Evolutionary conservation across 2,113 vertebrate species (phyloP), one percentile per base, ranked within the genome.

Genomic region (Chaetura pelagica): DNA sequence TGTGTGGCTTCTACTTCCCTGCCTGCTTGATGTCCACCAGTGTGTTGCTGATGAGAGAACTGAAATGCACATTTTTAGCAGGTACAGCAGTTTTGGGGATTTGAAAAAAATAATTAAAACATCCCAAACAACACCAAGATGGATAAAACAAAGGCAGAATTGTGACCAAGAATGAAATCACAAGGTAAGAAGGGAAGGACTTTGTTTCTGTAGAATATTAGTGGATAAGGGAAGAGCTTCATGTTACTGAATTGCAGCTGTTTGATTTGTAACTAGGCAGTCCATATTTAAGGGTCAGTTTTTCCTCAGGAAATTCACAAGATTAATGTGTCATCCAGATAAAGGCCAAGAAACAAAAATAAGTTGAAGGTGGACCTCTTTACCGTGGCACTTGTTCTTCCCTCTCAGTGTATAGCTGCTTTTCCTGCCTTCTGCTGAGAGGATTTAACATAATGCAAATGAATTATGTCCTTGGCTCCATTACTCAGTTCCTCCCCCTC

Each of bases 381-480:
- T 27, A 23, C 44, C 0, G 0, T 8, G 35, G 35, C 32, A 38
- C 29, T 79, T 69, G 27, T 68, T 95, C 34, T 42, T 82, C 14
- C 16, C 23, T 77, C 72, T 86, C 79, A 54, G 3, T n/a, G 8
- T 32, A 18, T 23, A 68, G 46, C 44, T 90, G 74, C 52, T 69
- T 94, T 89, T 87, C 55, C 66, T 84, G 9, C 32, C 42, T 92
- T 95, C 73, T 49, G 21, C 67, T 62, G 54, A 85, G 34, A 87
- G 71, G 40, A 51, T 88, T 91, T 80, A 69, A 59, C 23, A 24
- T 68, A 84, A 78, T 26, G 42, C 55, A 42, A 62, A 68, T 92
- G 62, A 93, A 79, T 96, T 87, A 80, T n/a, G 20, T 61, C 40
- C 38, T 86, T 91, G 92, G 84, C 66, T 94, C 71, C 21, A 10